Percentiles rank a stretch among this genome's conserved stretches.
These are phyloP conservation scores for Pygathrix nemaeus DNA, from an alignment of 2,113 vertebrate genomes.

Conservation along the genomic window DNA sequence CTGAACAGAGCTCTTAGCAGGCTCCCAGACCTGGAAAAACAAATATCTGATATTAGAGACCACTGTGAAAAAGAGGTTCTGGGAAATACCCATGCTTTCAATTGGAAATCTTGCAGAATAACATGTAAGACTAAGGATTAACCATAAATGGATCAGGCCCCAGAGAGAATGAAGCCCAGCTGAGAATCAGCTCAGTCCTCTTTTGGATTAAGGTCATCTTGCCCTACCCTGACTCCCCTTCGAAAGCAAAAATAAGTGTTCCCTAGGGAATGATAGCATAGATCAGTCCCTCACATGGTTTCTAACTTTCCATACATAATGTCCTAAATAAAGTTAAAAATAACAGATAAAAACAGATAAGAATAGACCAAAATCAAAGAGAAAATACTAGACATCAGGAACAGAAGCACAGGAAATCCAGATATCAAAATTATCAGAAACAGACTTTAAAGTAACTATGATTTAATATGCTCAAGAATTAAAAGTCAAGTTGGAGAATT, in stretches of 20 bases:
- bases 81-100: not conserved
- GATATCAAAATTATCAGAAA: not conserved
- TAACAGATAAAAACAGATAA: not conserved
- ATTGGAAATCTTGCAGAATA: no score
- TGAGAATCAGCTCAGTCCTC: not conserved
- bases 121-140: not conserved
- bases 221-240: not conserved
- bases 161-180: not conserved
- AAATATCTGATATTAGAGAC: no score
- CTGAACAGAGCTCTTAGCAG: not conserved
- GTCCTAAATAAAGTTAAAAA: not conserved
- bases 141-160: not conserved
- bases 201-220: no score
- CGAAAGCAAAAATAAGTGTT: not conserved
- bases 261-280: not conserved
- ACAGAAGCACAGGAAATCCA: not conserved
- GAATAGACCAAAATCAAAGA: not conserved
- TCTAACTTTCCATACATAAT: accelerated
- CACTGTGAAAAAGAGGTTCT: no score
- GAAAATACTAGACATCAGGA: not conserved
- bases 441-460: not conserved
- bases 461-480: not conserved
- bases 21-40: no score
- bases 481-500: not conserved
- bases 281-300: not conserved